Evolutionary conservation across 2,888 invertebrate species (phyloP).

Genomic region (Chromoteleia sp.): DNA sequence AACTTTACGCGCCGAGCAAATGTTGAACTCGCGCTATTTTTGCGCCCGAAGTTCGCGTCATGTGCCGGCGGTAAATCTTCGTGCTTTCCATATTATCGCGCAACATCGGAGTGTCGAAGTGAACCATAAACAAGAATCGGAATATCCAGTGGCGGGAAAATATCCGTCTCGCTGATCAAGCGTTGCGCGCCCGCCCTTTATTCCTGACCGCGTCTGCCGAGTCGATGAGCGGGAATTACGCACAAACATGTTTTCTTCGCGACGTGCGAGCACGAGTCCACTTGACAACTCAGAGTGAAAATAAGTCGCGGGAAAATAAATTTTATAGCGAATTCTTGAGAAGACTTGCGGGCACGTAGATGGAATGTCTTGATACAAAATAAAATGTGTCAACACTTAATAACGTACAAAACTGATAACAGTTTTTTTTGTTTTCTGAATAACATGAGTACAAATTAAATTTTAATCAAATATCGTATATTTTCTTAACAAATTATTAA

Average conservation of each 20-base stretch:
- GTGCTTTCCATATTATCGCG: conserved; percentile 71
- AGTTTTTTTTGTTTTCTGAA: too few species aligned
- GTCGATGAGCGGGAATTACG: conserved; percentile 48
- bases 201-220: conserved; percentile 41
- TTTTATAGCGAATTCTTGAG: background rate
- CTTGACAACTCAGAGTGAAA: conserved; percentile 15
- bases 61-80: conserved; percentile 68
- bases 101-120: conserved; percentile 57
- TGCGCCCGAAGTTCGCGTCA: conserved; percentile 41
- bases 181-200: conserved; percentile 37
- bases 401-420: too few species aligned
- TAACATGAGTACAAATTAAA: too few species aligned
- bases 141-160: conserved; percentile 69
- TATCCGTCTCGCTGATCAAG: conserved; percentile 62
- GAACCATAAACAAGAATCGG: conserved; percentile 72
- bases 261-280: conserved; percentile 26
- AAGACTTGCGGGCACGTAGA: too few species aligned
- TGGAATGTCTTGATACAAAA: too few species aligned
- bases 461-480: too few species aligned
- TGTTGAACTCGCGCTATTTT: conserved; percentile 54
- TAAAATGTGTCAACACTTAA: too few species aligned
- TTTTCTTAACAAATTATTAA: too few species aligned
- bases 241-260: conserved; percentile 57
- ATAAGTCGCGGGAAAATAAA: conserved; percentile 29
- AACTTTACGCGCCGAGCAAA: conserved; percentile 49